These are phyloP conservation scores for Cosmia pyralina DNA, from an alignment of 2,888 invertebrate genomes.

Conservation along the genomic window DNA sequence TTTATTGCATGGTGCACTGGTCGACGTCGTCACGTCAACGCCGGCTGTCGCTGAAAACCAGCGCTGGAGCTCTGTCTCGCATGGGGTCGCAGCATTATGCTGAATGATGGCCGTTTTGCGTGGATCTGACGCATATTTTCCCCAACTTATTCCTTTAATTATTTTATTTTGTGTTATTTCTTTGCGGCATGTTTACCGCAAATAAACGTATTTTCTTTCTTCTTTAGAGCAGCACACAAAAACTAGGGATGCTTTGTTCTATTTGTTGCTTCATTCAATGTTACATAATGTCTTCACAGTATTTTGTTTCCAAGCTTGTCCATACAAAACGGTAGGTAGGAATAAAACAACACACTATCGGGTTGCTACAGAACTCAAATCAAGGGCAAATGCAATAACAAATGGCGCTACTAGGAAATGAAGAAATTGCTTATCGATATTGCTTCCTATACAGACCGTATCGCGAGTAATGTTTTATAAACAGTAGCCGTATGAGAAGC, in stretches of 20 bases:
- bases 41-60: no score
- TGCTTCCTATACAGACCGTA: slow-evolving; percentile 70
- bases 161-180: no score
- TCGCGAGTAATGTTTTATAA: slow-evolving; percentile 75
- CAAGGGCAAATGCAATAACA: slow-evolving; percentile 67
- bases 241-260: slow-evolving; percentile 26
- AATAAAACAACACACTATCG: slow-evolving; percentile 34
- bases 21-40: no score
- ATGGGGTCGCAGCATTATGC: no score
- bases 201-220: no score
- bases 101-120: no score
- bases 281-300: slow-evolving; percentile 11
- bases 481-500: slow-evolving; percentile 66
- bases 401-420: slow-evolving; percentile 73
- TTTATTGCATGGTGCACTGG: no score
- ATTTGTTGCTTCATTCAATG: slow-evolving; percentile 5
- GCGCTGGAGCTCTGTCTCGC: no score
- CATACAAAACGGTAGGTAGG: slow-evolving; percentile 1
- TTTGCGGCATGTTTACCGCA: no score
- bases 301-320: slow-evolving; percentile 13
- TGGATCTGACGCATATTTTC: no score
- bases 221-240: no score
- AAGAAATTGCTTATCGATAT: slow-evolving; percentile 74
- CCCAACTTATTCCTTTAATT: no score
- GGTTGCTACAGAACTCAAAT: slow-evolving; percentile 57